Percentiles rank a stretch among this genome's conserved stretches.
phyloP scores from a whole-genome alignment of 2,113 vertebrate genomes.

The Lamprotornis superbus region DNA sequence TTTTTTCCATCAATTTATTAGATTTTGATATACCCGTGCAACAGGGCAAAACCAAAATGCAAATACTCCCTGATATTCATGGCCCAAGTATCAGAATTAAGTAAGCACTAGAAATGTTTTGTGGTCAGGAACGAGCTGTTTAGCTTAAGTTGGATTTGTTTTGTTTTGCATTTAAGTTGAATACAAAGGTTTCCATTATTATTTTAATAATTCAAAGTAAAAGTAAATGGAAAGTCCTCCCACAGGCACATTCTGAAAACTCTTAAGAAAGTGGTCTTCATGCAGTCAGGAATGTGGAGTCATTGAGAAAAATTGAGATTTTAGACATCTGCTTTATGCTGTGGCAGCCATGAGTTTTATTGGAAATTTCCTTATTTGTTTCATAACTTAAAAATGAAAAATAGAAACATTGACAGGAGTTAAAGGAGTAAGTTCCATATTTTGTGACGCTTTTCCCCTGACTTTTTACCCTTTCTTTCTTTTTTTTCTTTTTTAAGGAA shows the following conservation, averaged over 20 bases:
- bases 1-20: accelerated
- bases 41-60: not conserved
- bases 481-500: not conserved
- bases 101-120: not conserved
- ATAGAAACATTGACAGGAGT: not conserved
- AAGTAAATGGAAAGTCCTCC: not conserved
- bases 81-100: not conserved
- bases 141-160: not conserved
- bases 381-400: not conserved
- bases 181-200: not conserved
- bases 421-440: not conserved
- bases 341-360: not conserved
- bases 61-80: not conserved
- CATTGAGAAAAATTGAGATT: not conserved
- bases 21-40: not conserved
- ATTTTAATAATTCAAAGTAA: not conserved
- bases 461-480: not conserved
- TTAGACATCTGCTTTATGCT: not conserved
- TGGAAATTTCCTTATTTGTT: not conserved
- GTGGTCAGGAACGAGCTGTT: not conserved
- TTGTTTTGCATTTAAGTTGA: not conserved
- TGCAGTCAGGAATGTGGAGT: not conserved
- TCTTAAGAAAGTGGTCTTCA: not conserved
- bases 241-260: not conserved
- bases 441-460: not conserved